Conservation (phyloP, 2,113 vertebrate species). For the Gavia stellata region DNA sequence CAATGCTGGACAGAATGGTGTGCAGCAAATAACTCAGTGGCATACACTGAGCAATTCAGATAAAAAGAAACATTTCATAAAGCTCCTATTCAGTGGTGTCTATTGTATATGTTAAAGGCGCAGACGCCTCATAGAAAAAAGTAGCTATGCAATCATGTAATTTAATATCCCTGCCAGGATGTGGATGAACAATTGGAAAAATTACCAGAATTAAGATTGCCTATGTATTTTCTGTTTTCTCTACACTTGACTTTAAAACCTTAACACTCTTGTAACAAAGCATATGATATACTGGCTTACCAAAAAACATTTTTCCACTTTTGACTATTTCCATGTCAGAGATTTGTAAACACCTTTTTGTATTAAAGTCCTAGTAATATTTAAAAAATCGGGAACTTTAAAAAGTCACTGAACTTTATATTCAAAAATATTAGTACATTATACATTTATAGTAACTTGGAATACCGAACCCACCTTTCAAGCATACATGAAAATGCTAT, state of each 20-base stretch:
- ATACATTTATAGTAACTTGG: neutral
- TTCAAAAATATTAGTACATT: neutral
- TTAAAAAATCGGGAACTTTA: neutral
- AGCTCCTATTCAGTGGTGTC: neutral
- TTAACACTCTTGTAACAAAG: neutral
- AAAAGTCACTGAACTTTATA: neutral
- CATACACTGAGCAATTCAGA: neutral
- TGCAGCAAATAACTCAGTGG: neutral
- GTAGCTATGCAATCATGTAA: neutral
- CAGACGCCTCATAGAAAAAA: neutral
- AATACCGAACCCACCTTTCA: neutral
- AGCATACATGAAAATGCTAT: neutral
- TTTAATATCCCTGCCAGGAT: constrained; percentile 9
- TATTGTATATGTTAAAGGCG: neutral
- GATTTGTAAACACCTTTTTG: neutral
- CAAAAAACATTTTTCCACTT: neutral
- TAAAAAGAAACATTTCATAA: constrained; percentile 41
- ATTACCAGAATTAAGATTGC: neutral
- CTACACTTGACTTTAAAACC: constrained; percentile 9
- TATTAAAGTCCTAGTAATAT: neutral
- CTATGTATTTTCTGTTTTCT: constrained; percentile 3
- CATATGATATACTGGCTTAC: neutral
- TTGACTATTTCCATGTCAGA: neutral
- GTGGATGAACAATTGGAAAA: neutral
- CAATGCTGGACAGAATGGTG: neutral